These are phyloP conservation scores for Paratrypauchen microcephalus DNA, from an alignment of 2,797 vertebrate genomes.

Conservation along the genomic window DNA sequence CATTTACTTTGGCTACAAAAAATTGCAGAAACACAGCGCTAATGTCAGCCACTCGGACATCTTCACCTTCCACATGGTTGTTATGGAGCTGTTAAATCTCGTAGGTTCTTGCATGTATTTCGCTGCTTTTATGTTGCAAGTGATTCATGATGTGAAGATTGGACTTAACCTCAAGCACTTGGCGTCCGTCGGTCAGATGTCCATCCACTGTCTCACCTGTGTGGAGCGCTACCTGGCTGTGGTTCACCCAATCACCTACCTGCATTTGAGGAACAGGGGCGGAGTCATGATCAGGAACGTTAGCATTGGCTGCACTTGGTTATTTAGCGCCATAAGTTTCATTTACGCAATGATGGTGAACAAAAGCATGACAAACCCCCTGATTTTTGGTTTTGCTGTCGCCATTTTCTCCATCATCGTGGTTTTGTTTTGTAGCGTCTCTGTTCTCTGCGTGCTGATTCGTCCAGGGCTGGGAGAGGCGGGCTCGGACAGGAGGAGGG, in stretches of 20 bases:
- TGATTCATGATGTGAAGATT: fast-evolving
- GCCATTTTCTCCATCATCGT: background rate
- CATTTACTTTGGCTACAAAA: background rate
- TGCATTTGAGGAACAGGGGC: background rate
- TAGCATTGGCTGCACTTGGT: background rate
- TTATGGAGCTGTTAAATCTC: conserved; percentile 13
- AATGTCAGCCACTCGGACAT: conserved; percentile 2
- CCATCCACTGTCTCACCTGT: conserved; percentile 12
- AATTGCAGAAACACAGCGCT: background rate
- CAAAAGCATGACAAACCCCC: background rate
- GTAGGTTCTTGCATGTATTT: background rate
- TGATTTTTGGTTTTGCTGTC: background rate
- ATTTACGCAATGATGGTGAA: too few species aligned
- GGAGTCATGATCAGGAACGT: conserved; percentile 13
- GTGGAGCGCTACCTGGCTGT: conserved; percentile 37
- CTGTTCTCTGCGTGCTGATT: background rate
- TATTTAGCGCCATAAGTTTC: background rate
- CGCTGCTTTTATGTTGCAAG: background rate
- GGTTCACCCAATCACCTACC: conserved; percentile 32
- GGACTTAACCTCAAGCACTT: background rate
- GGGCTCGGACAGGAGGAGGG: background rate
- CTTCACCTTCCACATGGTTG: conserved; percentile 21
- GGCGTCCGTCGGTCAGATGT: background rate
- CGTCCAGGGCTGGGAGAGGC: conserved; percentile 2
- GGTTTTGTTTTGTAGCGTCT: background rate